Evolutionary conservation across 2,113 vertebrate species (phyloP).

Genomic region (Platichthys flesus): DNA sequence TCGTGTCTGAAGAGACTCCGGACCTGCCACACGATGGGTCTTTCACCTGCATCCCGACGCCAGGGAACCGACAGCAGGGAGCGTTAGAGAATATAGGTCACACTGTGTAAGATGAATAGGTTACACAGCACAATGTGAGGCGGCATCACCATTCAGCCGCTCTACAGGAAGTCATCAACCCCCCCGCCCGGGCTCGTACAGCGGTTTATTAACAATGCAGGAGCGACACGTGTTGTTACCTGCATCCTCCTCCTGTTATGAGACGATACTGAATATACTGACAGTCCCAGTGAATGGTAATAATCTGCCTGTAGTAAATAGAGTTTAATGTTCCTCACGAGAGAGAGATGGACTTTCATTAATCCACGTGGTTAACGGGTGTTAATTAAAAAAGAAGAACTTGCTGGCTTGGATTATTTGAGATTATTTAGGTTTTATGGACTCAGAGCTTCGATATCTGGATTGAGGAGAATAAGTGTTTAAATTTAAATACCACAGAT

Average conservation of each 20-base stretch:
- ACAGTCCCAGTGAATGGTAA: no score
- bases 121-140: slow-evolving; percentile 20
- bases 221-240: neutral
- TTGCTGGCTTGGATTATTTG: neutral
- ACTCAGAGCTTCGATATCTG: no score
- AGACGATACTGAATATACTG: neutral
- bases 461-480: no score
- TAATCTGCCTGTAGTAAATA: neutral
- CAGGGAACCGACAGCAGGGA: slow-evolving; percentile 5
- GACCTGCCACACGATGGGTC: slow-evolving; percentile 23
- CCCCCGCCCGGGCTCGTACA: neutral
- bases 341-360: neutral
- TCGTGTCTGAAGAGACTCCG: neutral
- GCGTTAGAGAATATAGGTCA: slow-evolving; percentile 42
- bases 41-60: slow-evolving; percentile 37
- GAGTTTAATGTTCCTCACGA: neutral
- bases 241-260: slow-evolving; percentile 2
- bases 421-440: no score
- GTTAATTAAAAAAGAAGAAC: neutral
- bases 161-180: slow-evolving; percentile 24
- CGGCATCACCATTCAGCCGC: slow-evolving; percentile 3
- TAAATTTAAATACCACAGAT: no score
- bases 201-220: neutral
- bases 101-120: slow-evolving; percentile 10
- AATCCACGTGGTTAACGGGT: neutral